Conservation (phyloP, 1,140 invertebrate genomes). For the Theocolax elegans region DNA sequence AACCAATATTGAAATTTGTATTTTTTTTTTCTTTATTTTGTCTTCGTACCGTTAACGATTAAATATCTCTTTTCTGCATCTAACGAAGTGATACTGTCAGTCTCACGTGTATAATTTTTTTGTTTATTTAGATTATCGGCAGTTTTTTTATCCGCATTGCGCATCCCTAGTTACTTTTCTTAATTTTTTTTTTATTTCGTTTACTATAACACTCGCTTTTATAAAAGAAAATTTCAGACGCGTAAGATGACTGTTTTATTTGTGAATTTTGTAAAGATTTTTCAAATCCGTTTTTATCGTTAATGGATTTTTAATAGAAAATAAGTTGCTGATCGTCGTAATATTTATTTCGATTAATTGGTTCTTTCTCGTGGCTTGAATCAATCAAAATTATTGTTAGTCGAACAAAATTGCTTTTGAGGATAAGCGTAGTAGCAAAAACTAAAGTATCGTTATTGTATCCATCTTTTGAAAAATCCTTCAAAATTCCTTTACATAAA, state of each 20-base stretch:
- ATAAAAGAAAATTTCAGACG: constrained; percentile 21
- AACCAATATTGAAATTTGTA: neutral
- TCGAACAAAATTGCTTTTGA: no score
- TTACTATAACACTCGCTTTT: neutral
- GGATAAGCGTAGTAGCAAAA: no score
- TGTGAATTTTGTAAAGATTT: no score
- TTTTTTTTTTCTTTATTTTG: neutral
- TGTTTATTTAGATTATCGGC: constrained; percentile 47
- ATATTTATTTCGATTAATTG: no score
- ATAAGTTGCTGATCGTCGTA: no score
- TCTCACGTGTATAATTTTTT: constrained; percentile 43
- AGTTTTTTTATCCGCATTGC: constrained; percentile 48
- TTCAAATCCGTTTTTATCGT: no score
- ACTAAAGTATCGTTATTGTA: no score
- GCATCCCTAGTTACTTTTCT: constrained; percentile 29
- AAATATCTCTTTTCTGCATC: neutral
- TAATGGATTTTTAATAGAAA: no score
- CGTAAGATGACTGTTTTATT: constrained; percentile 9
- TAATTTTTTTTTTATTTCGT: constrained; percentile 1
- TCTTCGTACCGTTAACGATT: neutral
- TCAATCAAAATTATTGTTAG: no score
- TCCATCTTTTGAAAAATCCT: no score
- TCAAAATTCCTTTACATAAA: no score
- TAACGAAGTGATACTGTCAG: constrained; percentile 47
- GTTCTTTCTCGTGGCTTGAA: no score